A percentile compares a stretch with the other conserved stretches of the same genome.
These are phyloP conservation scores for Synanthedon myopaeformis DNA, from an alignment of 2,888 invertebrate genomes.

Conservation along the genomic window DNA sequence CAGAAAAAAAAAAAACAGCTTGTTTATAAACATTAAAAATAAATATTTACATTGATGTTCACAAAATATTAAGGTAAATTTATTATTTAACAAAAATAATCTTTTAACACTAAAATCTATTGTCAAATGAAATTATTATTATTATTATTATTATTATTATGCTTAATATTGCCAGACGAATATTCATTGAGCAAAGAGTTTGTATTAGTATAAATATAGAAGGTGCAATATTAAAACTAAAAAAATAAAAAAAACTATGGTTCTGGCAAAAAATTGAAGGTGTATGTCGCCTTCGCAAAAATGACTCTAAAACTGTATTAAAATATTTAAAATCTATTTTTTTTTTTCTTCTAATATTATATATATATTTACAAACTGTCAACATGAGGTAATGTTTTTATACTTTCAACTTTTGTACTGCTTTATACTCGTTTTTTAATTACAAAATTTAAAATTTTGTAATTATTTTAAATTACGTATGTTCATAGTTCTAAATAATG, in stretches of 20 bases:
- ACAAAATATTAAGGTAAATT: too few species aligned
- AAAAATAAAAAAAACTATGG: not conserved
- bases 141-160: conserved; percentile 2
- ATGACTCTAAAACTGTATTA: conserved; percentile 30
- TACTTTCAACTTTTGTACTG: conserved; percentile 31
- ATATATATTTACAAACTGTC: conserved; percentile 39
- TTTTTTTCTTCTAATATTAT: conserved; percentile 46
- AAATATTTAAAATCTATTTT: conserved; percentile 33
- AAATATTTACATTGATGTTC: not conserved
- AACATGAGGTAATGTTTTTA: conserved; percentile 47
- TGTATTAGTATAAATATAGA: not conserved
- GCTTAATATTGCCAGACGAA: conserved; percentile 14
- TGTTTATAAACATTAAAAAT: not conserved
- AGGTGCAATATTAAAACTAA: not conserved
- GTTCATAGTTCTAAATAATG: conserved; percentile 61
- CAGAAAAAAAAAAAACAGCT: too few species aligned
- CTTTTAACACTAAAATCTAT: not conserved
- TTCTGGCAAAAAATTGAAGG: conserved; percentile 15
- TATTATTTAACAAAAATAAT: not conserved
- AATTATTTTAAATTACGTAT: conserved; percentile 8
- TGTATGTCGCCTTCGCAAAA: conserved; percentile 46
- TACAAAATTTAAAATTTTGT: not conserved
- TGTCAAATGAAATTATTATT: not conserved
- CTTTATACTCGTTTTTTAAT: conserved; percentile 12
- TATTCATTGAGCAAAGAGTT: conserved; percentile 4